Percentiles rank a stretch among this genome's conserved stretches.
Evolutionary conservation across 2,797 vertebrate genomes (phyloP).

Genomic region (Scomberomorus guttatus): DNA sequence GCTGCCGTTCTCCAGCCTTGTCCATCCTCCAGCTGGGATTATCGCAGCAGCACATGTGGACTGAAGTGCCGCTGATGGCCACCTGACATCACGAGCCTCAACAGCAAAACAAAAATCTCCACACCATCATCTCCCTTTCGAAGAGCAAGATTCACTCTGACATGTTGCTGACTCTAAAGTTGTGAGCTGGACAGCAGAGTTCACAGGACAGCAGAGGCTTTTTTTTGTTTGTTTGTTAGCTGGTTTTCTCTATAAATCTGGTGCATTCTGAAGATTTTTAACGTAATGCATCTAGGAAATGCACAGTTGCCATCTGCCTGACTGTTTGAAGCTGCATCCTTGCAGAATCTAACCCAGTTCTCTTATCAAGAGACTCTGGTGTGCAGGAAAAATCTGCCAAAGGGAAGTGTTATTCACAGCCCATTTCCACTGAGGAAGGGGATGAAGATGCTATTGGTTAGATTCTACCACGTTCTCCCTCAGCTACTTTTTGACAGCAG

Average conservation of each 20-base stretch:
- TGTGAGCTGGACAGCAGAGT: not conserved
- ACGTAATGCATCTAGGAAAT: constrained; percentile 14
- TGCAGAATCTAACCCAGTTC: constrained; percentile 42
- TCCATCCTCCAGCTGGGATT: constrained; percentile 25
- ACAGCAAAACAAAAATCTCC: constrained; percentile 21
- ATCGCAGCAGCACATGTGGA: constrained; percentile 21
- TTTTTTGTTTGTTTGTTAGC: not conserved
- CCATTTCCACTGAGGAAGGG: constrained; percentile 53
- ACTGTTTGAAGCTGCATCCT: constrained; percentile 37
- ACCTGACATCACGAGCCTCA: constrained; percentile 31
- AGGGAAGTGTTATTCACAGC: constrained; percentile 59
- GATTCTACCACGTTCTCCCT: constrained; percentile 10
- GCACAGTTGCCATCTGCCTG: constrained; percentile 7
- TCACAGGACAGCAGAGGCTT: not conserved
- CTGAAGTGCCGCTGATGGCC: constrained; percentile 38
- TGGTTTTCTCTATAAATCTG: not conserved
- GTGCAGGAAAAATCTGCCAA: constrained; percentile 21
- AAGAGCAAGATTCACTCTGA: constrained; percentile 13
- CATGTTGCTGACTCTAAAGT: constrained; percentile 42
- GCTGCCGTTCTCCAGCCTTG: not conserved
- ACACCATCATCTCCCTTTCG: not conserved
- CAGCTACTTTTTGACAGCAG: constrained; percentile 13
- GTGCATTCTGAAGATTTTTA: constrained; percentile 9
- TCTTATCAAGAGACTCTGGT: constrained; percentile 28
- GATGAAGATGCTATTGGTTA: constrained; percentile 25